Evolutionary conservation across 2,113 vertebrate genomes (phyloP).

Genomic region (Odocoileus hemionus): DNA sequence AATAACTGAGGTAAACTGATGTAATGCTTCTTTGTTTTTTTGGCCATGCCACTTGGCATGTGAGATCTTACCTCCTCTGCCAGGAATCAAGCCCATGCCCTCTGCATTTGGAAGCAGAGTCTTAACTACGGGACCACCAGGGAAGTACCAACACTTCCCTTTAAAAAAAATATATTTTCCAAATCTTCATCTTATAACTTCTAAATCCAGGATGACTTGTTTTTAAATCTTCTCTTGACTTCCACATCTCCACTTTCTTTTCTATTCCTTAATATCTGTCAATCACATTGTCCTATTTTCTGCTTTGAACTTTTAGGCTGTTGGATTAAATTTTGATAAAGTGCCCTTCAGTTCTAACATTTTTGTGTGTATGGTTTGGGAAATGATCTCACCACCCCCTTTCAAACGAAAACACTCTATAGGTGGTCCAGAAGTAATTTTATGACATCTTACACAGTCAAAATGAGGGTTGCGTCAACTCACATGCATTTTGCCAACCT

Average conservation of each 20-base stretch:
- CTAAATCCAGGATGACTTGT: background rate
- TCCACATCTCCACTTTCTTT: background rate
- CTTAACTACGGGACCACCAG: background rate
- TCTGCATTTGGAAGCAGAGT: background rate
- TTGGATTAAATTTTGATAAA: slow-evolving; percentile 2
- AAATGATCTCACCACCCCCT: background rate
- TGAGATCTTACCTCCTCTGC: background rate
- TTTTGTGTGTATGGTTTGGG: background rate
- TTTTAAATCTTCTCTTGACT: background rate
- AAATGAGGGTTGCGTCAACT: background rate
- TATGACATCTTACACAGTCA: background rate
- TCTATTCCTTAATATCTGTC: background rate
- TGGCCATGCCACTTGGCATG: background rate
- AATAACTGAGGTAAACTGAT: background rate
- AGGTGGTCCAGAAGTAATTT: background rate
- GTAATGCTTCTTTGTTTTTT: background rate
- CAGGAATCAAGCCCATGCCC: background rate
- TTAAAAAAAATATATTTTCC: background rate
- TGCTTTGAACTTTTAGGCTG: slow-evolving; percentile 11
- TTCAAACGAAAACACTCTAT: background rate
- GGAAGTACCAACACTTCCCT: background rate
- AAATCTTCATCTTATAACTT: background rate
- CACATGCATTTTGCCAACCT: background rate
- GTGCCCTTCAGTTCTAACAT: background rate
- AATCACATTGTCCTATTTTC: background rate